Evolutionary conservation across 2,888 invertebrate species (phyloP), one percentile per base, ranked within the genome.

Genomic region (Mycalesis mineus): DNA sequence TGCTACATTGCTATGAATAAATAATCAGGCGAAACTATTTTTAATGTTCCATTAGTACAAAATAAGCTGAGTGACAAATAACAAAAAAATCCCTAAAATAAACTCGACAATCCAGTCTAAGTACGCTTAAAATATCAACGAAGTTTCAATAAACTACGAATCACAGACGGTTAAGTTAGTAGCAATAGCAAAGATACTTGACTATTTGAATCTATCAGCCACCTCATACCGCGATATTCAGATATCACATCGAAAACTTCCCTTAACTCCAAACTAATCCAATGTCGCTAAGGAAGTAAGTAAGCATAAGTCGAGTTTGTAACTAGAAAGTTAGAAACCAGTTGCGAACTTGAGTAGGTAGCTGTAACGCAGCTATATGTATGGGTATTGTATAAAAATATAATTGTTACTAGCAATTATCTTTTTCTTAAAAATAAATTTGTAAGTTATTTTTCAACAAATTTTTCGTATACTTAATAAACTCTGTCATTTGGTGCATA

Each of bases 251-350:
- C 67, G 65, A 62, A 67, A 71, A 72, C 67, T 72, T 73, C 66
- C 66, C 66, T 65, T 62, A 74, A 73, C 70, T 75, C 66, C 65
- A 66, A 69, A 68, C 66, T 70, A 69, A 69, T 69, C 70, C 70
- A 68, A 69, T 70, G 72, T 70, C 69, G 67, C 70, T 67, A 68
- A 70, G 71, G 69, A 70, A 70, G 71, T 69, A 70, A 72, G 69
- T 67, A 68, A 71, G 69, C 72, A 69, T 74, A 72, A 75, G 74
- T 73, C 69, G 65, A 72, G 65, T 68, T 68, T 65, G 69, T 61
- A 68, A 70, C 70, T 22, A 33, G 33, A 33, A 33, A 41, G 15
- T 15, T 41, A 41, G 14, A 41, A 40, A 40, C 40, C 14, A 40
- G 40, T 8, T 7, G 9, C 40, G 17, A 41, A 15, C 40, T 41